These are phyloP conservation scores for Myotis vivesi DNA, from an alignment of 2,797 vertebrate genomes.

Conservation along the genomic window DNA sequence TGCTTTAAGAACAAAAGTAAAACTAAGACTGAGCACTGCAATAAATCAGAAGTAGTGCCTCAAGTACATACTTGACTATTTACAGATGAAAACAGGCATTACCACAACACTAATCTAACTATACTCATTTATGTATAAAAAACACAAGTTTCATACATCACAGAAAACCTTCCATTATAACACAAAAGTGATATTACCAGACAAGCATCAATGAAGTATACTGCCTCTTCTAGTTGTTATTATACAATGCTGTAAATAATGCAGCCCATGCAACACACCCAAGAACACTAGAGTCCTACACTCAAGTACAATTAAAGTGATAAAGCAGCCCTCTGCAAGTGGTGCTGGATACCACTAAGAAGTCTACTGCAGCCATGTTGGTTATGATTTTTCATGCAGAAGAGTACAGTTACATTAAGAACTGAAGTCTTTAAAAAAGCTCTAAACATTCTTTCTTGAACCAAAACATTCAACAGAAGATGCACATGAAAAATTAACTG, in stretches of 20 bases:
- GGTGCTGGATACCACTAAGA: constrained; percentile 85
- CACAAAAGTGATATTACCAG: constrained; percentile 93
- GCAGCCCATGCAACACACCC: constrained; percentile 94
- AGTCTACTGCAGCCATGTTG: constrained; percentile 85
- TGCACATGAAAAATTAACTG: constrained; percentile 81
- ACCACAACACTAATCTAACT: constrained; percentile 88
- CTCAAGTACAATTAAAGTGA: constrained; percentile 86
- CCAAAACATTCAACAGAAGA: constrained; percentile 79
- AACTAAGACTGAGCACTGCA: constrained; percentile 83
- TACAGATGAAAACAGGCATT: constrained; percentile 88
- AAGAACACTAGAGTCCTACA: constrained; percentile 89
- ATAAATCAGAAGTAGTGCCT: constrained; percentile 79
- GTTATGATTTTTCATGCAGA: constrained; percentile 86
- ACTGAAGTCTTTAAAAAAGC: constrained; percentile 81
- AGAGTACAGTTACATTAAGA: constrained; percentile 83
- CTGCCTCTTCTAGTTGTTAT: constrained; percentile 90
- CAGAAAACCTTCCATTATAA: constrained; percentile 90
- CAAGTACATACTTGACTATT: constrained; percentile 85
- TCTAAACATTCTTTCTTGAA: constrained; percentile 80
- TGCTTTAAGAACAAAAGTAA: constrained; percentile 83
- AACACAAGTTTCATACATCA: constrained; percentile 90
- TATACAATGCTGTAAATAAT: constrained; percentile 90
- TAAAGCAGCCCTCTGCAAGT: constrained; percentile 88
- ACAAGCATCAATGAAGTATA: constrained; percentile 91
- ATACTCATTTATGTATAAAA: constrained; percentile 90